Percentiles rank a stretch among this genome's conserved stretches.
These are phyloP conservation scores for Colius striatus DNA, from an alignment of 2,113 vertebrate species.

Conservation along the genomic window DNA sequence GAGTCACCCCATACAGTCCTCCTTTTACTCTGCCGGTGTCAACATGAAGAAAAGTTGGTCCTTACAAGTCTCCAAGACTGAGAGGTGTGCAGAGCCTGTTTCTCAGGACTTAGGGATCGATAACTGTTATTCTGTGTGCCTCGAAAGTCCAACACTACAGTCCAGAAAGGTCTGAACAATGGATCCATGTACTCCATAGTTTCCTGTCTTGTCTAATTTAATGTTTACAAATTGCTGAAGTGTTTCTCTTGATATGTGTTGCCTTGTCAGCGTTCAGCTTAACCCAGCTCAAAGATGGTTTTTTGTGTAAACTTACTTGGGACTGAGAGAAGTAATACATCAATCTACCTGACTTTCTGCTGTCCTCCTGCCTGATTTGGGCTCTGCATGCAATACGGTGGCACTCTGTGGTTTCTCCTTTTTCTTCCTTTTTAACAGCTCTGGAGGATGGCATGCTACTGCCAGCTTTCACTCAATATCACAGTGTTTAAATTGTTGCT, in stretches of 20 bases:
- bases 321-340: not conserved
- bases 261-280: not conserved
- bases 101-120: not conserved
- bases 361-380: not conserved
- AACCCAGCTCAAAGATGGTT: not conserved
- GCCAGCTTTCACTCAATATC: not conserved
- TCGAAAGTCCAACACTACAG: not conserved
- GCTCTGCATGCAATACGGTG: not conserved
- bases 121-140: not conserved
- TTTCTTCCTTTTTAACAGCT: not conserved
- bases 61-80: not conserved
- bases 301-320: not conserved
- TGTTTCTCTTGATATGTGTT: not conserved
- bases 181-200: fast-evolving
- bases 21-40: not conserved
- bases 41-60: not conserved
- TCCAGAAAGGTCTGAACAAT: not conserved
- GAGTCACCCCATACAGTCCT: not conserved
- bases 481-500: not conserved
- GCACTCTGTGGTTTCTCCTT: not conserved
- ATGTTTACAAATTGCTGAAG: not conserved
- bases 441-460: not conserved
- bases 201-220: not conserved
- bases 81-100: not conserved
- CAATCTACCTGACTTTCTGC: not conserved